Evolutionary conservation across 2,888 invertebrate species (phyloP).

Genomic region (Temnothorax unifasciatus): DNA sequence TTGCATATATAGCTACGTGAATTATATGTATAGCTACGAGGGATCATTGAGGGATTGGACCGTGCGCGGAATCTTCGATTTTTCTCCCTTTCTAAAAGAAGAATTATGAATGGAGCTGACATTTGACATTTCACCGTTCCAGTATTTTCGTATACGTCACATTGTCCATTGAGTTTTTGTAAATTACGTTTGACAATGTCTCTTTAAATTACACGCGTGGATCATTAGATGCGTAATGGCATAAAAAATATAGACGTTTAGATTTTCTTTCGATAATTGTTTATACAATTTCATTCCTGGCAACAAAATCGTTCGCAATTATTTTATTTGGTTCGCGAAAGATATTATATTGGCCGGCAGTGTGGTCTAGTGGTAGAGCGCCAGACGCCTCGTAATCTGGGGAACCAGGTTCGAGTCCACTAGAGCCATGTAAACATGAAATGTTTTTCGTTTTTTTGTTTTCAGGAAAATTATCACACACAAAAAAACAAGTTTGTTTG

Average conservation of each 20-base stretch:
- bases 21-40: neutral
- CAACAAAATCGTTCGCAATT: neutral
- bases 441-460: neutral
- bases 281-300: neutral
- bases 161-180: neutral
- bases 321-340: neutral
- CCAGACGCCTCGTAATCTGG: too few relatives aligned
- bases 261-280: neutral
- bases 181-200: neutral
- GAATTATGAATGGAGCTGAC: neutral
- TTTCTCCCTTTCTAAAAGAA: neutral
- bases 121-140: too few relatives aligned
- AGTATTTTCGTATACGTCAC: neutral
- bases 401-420: too few relatives aligned
- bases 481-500: neutral
- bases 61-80: neutral
- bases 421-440: too few relatives aligned
- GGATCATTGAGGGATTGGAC: neutral
- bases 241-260: neutral
- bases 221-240: neutral
- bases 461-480: neutral
- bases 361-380: too few relatives aligned
- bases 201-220: neutral
- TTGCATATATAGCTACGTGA: conserved; percentile 17
- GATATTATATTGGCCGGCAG: neutral